Evolutionary conservation across 2,113 vertebrate species (phyloP).

Genomic region (Morone saxatilis): DNA sequence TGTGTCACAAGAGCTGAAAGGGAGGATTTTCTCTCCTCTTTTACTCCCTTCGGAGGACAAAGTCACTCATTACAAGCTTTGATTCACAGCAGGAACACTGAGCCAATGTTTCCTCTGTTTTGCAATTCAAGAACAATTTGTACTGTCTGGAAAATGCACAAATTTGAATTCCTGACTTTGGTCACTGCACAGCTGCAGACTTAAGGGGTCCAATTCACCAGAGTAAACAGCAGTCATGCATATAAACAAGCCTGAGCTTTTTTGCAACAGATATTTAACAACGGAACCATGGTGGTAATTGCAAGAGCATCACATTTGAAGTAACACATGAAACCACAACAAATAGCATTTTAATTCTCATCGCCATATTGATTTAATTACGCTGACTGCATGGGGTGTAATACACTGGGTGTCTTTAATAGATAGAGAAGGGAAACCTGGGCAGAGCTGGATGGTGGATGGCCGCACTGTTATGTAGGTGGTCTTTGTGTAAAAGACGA

Average conservation of each 20-base stretch:
- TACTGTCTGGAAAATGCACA: slow-evolving; percentile 67
- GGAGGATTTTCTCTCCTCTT: slow-evolving; percentile 19
- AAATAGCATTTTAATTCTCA: slow-evolving; percentile 35
- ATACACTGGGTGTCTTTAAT: slow-evolving; percentile 60
- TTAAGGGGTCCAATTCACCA: slow-evolving; percentile 67
- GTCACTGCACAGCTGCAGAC: slow-evolving; percentile 75
- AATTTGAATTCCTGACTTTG: slow-evolving; percentile 74
- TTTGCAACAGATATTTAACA: slow-evolving; percentile 36
- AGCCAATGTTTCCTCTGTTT: slow-evolving; percentile 63
- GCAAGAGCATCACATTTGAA: slow-evolving; percentile 48
- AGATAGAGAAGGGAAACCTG: slow-evolving; percentile 51
- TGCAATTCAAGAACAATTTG: slow-evolving; percentile 75
- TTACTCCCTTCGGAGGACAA: slow-evolving; percentile 44
- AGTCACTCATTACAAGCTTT: slow-evolving; percentile 52
- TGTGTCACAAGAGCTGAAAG: slow-evolving; percentile 15
- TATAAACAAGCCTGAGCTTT: slow-evolving; percentile 63
- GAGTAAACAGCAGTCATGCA: slow-evolving; percentile 69
- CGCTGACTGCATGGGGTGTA: slow-evolving; percentile 35
- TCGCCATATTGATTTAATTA: slow-evolving; percentile 50
- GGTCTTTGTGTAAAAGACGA: slow-evolving; percentile 73
- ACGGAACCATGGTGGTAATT: slow-evolving; percentile 48
- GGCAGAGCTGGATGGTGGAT: slow-evolving; percentile 17
- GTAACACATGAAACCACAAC: slow-evolving; percentile 52
- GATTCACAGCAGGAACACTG: slow-evolving; percentile 38
- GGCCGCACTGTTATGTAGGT: slow-evolving; percentile 59